Base-by-base conservation (phyloP, 2,888 invertebrate genomes). In the Drosophila lutescens region DNA sequence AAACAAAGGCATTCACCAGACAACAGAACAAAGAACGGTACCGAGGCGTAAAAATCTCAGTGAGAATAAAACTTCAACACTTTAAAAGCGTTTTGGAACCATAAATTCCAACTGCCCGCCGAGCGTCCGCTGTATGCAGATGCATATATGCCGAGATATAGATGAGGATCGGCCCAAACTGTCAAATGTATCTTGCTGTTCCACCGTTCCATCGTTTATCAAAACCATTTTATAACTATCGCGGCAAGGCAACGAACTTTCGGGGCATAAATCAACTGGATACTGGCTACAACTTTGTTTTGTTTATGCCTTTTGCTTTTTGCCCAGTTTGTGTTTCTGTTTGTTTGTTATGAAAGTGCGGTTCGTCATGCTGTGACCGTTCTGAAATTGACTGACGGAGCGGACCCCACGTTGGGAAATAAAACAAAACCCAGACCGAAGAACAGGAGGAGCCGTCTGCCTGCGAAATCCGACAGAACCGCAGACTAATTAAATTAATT, bases 401-500 rank as follows among this genome's bases (percentile, higher is more conserved):
- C 53, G 50, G 68, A 70, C 61, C 55, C 68, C 57, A 54, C 32
- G 54, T 73, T 20, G 49, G 17, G 49, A 43, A 41, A 63, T 47
- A 34, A 26, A 41, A 40, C 63, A 49, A 17, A 62, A 26, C 41
- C 15, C 36, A 1, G 9, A 10, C 9, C 38, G 30, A 41, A 47
- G 59, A 49, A 38, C 44, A 36, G 49, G 43, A 66, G 43, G 15
- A 66, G 51, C 15, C 13, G 46, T 30, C 50, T 38, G 54, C 43
- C 66, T 32, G 51, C 41, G 41, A 55, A 74, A 38, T 50, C 65
- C 44, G 55, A 38, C 44, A 44, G 78, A 80, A 86, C 85, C 85
- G 79, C 85, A 88, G 85, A 88, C 89, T 88, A 85, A 85, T 85
- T 88, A 85, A 85, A 85, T 85, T 87, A 88, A 85, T 85, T 85